Evolutionary conservation across 2,888 invertebrate genomes (phyloP).

Genomic region (Baronia brevicornis): DNA sequence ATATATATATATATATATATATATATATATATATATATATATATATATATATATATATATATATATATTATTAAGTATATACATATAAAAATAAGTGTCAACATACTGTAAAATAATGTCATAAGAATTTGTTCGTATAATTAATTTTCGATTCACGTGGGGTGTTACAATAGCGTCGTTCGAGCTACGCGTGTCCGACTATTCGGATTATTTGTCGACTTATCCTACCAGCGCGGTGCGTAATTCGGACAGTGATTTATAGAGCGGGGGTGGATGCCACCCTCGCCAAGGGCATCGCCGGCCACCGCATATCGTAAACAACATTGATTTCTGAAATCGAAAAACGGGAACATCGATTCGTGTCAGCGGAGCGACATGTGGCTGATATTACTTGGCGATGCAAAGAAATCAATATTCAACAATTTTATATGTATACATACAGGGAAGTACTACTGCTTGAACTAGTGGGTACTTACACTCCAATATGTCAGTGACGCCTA

Average conservation of each 20-base stretch:
- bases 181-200: slow-evolving; percentile 45
- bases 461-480: too few species aligned
- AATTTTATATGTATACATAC: too few species aligned
- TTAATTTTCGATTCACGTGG: slow-evolving; percentile 45
- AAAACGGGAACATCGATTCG: slow-evolving; percentile 27
- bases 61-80: too few species aligned
- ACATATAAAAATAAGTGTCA: too few species aligned
- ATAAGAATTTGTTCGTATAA: slow-evolving; percentile 41
- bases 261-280: slow-evolving; percentile 66
- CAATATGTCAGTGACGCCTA: slow-evolving; percentile 9
- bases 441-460: neutral
- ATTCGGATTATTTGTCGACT: slow-evolving; percentile 31
- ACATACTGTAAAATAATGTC: slow-evolving; percentile 31
- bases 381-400: too few species aligned
- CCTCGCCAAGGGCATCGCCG: slow-evolving; percentile 51
- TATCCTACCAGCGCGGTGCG: slow-evolving; percentile 60
- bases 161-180: slow-evolving; percentile 48
- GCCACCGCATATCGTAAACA: slow-evolving; percentile 52
- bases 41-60: too few species aligned
- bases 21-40: too few species aligned
- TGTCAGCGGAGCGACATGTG: slow-evolving; percentile 4
- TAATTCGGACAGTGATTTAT: slow-evolving; percentile 75
- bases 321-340: slow-evolving; percentile 69
- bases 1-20: too few species aligned
- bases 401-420: too few species aligned